phyloP scores from a whole-genome alignment of 2,888 invertebrate genomes.

The Pyralis farinalis region DNA sequence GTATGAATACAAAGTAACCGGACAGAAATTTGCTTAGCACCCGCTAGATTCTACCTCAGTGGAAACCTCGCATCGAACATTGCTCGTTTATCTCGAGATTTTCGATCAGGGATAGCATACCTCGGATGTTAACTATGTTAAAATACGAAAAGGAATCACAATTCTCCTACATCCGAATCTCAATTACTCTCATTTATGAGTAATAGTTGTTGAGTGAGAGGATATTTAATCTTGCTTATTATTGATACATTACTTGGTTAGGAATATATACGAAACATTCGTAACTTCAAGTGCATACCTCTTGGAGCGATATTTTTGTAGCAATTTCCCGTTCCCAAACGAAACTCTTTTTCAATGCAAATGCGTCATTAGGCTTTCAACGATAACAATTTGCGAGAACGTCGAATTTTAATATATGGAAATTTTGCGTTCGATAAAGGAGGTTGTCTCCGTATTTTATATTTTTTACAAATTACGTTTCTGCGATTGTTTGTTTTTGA shows the following conservation, averaged over 20 bases:
- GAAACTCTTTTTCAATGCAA: conserved; percentile 64
- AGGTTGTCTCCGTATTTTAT: conserved; percentile 11
- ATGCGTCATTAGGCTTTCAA: conserved; percentile 57
- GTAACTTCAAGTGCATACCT: conserved; percentile 10
- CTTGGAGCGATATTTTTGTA: conserved; percentile 21
- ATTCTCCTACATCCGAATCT: background rate
- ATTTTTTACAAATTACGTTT: background rate
- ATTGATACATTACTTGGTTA: background rate
- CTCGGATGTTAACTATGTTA: background rate
- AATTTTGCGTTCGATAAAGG: conserved; percentile 24
- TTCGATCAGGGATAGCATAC: conserved; percentile 1
- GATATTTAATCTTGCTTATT: too few species aligned
- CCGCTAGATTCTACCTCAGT: background rate
- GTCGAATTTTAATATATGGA: conserved; percentile 60
- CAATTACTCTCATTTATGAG: too few species aligned
- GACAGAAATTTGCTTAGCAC: background rate
- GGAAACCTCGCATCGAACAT: conserved; percentile 3
- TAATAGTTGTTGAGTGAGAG: too few species aligned
- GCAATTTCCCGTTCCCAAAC: conserved; percentile 29
- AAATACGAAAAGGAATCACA: background rate
- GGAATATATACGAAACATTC: conserved; percentile 7
- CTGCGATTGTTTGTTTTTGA: conserved; percentile 2
- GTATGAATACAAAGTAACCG: background rate
- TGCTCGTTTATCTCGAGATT: conserved; percentile 1
- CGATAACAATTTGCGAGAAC: conserved; percentile 52